Evolutionary conservation across 2,888 invertebrate genomes (phyloP).

Genomic region (Sphaerophoria rueppellii): DNA sequence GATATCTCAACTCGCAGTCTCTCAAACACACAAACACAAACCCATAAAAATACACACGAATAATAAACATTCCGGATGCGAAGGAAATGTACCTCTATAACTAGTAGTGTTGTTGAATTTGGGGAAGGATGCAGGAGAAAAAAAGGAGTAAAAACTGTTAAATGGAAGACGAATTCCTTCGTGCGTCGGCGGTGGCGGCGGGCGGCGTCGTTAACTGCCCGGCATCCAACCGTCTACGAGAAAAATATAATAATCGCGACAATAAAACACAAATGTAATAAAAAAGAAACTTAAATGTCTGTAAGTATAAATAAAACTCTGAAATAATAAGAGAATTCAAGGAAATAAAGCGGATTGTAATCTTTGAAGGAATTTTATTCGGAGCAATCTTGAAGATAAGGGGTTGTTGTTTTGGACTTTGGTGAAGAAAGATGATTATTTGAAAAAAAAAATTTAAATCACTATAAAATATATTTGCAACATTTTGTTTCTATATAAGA

Average conservation of each 20-base stretch:
- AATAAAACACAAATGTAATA: slow-evolving; percentile 66
- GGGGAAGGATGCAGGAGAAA: neutral
- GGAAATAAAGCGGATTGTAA: slow-evolving; percentile 5
- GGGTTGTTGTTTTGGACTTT: neutral
- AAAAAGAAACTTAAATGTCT: slow-evolving; percentile 52
- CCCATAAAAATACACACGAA: slow-evolving; percentile 62
- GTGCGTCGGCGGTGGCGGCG: slow-evolving; percentile 22
- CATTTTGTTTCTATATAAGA: too few species aligned
- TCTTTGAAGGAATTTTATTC: neutral
- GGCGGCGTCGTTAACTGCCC: slow-evolving; percentile 5
- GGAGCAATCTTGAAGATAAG: neutral
- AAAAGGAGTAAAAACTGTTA: slow-evolving; percentile 39
- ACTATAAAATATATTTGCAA: too few species aligned
- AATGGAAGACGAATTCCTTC: slow-evolving; percentile 47
- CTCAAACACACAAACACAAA: slow-evolving; percentile 31
- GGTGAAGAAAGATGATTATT: too few species aligned
- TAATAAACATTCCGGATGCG: too few species aligned
- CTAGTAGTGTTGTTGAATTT: neutral
- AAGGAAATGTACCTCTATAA: too few species aligned
- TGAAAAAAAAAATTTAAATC: too few species aligned
- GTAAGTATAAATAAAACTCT: slow-evolving; percentile 24
- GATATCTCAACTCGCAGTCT: slow-evolving; percentile 70
- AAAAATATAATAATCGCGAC: slow-evolving; percentile 59
- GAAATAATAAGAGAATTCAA: neutral
- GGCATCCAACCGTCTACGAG: too few species aligned